Percentiles rank a stretch among this genome's conserved stretches.
Conservation (phyloP, 2,113 vertebrate species). For the Syngnathoides biaculeatus region DNA sequence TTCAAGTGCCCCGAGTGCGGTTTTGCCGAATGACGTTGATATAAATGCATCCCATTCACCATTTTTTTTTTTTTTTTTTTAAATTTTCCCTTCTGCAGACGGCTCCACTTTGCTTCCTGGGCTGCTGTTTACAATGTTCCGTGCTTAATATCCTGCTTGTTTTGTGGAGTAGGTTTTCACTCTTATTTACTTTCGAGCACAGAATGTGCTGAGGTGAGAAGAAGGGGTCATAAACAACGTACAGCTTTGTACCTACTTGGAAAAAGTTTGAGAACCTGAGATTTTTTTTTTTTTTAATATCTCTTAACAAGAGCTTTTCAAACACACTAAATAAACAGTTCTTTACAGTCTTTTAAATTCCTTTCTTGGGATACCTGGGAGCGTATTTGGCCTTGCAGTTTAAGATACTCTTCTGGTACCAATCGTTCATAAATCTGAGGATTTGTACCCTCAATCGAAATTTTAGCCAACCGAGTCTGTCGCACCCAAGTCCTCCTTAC, state of each 20-base stretch:
- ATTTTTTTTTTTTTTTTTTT: too few species aligned
- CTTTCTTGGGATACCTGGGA: background rate
- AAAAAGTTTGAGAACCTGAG: background rate
- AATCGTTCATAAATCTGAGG: background rate
- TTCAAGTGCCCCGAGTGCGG: background rate
- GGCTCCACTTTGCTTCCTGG: background rate
- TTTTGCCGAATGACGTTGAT: background rate
- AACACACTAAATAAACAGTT: too few species aligned
- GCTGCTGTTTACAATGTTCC: background rate
- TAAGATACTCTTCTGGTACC: background rate
- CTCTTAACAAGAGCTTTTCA: too few species aligned
- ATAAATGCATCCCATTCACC: background rate
- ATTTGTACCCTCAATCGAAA: background rate
- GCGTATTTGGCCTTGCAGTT: background rate
- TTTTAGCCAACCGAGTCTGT: background rate
- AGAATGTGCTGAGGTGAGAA: background rate
- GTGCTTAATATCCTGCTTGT: background rate
- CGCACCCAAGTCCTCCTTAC: too few species aligned
- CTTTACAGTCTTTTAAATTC: too few species aligned
- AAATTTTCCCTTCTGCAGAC: background rate
- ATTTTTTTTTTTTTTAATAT: background rate
- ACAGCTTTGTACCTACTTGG: background rate
- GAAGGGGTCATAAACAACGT: too few species aligned
- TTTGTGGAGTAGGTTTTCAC: background rate
- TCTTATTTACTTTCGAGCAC: background rate